phyloP scores from a whole-genome alignment of 2,888 invertebrate genomes.

The Andrena flavipes region DNA sequence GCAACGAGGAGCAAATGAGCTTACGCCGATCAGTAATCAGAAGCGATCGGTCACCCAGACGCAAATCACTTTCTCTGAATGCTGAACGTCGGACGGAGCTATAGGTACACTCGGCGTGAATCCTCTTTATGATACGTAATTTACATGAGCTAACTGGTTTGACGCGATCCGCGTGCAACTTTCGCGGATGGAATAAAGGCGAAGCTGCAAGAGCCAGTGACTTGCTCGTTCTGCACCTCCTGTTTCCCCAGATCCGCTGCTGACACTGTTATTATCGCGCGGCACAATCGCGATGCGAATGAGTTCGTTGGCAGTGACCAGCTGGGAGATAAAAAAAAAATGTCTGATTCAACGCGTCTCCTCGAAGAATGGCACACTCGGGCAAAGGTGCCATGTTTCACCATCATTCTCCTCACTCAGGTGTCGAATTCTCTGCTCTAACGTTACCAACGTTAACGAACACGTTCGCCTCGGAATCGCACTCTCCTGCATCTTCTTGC shows the following conservation, averaged over 20 bases:
- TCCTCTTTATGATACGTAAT: constrained; percentile 41
- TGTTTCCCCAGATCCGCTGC: constrained; percentile 5
- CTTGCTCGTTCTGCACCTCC: background rate
- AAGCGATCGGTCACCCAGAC: constrained; percentile 26
- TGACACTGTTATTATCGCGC: constrained; percentile 31
- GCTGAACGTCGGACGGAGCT: constrained; percentile 29
- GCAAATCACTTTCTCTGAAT: constrained; percentile 62
- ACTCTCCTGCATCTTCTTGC: too few relatives aligned
- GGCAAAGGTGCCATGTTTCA: background rate
- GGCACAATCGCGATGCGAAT: constrained; percentile 13
- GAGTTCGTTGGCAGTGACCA: background rate
- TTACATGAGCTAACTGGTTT: constrained; percentile 47
- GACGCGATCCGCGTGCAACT: constrained; percentile 28
- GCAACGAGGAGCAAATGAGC: background rate
- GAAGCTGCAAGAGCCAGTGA: constrained; percentile 13
- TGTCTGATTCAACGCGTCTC: background rate
- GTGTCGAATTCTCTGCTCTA: background rate
- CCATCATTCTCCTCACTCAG: background rate
- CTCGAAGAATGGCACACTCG: background rate
- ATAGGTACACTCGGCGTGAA: constrained; percentile 3
- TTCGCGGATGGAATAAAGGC: constrained; percentile 26
- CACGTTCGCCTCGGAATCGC: background rate
- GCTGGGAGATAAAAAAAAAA: background rate
- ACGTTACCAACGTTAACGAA: background rate
- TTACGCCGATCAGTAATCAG: constrained; percentile 26